Conservation (phyloP, 2,797 vertebrate genomes). For the Anguilla pacifica region DNA sequence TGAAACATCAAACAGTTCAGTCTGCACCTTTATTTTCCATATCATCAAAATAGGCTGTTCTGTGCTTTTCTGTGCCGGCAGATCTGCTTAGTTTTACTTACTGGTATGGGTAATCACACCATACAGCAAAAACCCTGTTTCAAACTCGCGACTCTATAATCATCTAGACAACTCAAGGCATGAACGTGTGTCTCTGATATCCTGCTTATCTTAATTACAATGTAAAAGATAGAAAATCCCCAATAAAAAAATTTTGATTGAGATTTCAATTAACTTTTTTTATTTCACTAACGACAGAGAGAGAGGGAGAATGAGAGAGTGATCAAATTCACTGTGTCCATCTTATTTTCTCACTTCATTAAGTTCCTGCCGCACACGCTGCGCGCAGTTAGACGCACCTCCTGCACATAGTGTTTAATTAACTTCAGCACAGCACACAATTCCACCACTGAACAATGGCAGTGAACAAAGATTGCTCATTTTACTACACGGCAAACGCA, state of each 20-base stretch:
- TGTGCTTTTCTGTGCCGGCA: neutral
- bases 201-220: constrained; percentile 16
- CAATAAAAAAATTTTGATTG: neutral
- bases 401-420: constrained; percentile 1
- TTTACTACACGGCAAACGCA: neutral
- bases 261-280: constrained; percentile 18
- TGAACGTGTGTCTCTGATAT: neutral
- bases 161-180: neutral
- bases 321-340: constrained; percentile 12
- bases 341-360: constrained; percentile 24
- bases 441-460: neutral
- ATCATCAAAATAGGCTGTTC: neutral
- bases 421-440: neutral
- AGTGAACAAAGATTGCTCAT: neutral
- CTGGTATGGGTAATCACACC: neutral
- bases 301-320: neutral
- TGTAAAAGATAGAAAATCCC: neutral
- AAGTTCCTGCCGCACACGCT: neutral
- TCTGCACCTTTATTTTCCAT: neutral
- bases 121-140: neutral
- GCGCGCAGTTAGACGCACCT: neutral
- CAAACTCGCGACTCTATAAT: neutral
- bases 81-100: neutral
- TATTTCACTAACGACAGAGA: constrained; percentile 4
- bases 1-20: neutral